Percentiles rank a stretch among this genome's conserved stretches.
These are phyloP conservation scores for Zygothrica quintamaculata DNA, from an alignment of 2,888 invertebrate species.

Conservation along the genomic window DNA sequence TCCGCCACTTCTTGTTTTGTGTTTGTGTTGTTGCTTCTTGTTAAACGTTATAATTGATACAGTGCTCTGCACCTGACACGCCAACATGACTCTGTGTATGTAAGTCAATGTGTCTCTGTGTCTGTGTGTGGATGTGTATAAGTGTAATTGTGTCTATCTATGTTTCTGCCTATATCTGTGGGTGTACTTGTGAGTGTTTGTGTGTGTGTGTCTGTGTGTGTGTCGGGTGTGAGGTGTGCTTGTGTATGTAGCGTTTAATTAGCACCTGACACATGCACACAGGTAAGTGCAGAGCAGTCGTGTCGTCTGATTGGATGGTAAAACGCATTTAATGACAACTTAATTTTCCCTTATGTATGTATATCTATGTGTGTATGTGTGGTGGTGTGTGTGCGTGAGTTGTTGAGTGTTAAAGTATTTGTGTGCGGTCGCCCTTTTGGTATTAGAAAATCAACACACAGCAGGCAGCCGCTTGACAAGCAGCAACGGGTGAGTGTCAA, in stretches of 20 bases:
- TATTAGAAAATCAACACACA: constrained; percentile 60
- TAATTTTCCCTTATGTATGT: constrained; percentile 52
- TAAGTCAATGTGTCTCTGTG: neutral
- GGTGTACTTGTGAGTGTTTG: neutral
- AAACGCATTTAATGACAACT: constrained; percentile 70
- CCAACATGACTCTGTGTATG: constrained; percentile 23
- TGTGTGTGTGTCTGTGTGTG: constrained; percentile 1
- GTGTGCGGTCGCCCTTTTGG: constrained; percentile 29
- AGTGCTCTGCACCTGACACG: constrained; percentile 54
- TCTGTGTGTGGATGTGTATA: constrained; percentile 5
- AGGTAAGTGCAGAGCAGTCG: constrained; percentile 28
- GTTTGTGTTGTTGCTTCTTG: constrained; percentile 24
- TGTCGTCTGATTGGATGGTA: constrained; percentile 33
- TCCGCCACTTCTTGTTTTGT: constrained; percentile 36
- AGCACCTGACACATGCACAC: constrained; percentile 64
- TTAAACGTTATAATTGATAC: constrained; percentile 60
- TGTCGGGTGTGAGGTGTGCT: too few species aligned
- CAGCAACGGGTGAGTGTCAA: constrained; percentile 46
- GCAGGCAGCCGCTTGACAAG: constrained; percentile 39
- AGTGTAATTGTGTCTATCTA: constrained; percentile 6
- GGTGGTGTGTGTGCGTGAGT: constrained; percentile 1
- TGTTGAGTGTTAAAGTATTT: neutral
- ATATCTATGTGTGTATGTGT: constrained; percentile 12
- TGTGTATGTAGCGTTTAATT: constrained; percentile 56
- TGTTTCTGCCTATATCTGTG: constrained; percentile 9